A percentile compares a stretch with the other conserved stretches of the same genome.
These are phyloP conservation scores for Callyntrura guangdongensis DNA, from an alignment of 2,888 invertebrate species.

Conservation along the genomic window DNA sequence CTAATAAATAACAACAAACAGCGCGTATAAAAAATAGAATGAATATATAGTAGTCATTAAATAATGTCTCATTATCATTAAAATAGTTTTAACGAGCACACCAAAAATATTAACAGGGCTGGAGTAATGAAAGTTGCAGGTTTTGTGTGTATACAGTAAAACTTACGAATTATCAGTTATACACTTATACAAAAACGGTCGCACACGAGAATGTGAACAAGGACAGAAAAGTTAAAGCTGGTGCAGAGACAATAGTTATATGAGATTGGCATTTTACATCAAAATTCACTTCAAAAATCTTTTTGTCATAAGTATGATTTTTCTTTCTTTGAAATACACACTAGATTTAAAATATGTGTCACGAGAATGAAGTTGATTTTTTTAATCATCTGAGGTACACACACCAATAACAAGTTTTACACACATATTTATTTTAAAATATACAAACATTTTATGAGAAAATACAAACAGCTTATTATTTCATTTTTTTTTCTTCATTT, in stretches of 20 bases:
- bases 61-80: not conserved
- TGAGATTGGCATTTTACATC: not conserved
- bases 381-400: not conserved
- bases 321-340: not conserved
- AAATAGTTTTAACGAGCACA: not conserved
- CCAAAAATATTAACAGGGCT: not conserved
- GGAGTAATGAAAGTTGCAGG: constrained; percentile 18
- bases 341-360: not conserved
- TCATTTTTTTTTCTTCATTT: not conserved
- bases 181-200: no score
- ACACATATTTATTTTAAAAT: not conserved
- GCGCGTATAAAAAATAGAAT: not conserved
- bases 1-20: not conserved
- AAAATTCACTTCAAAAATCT: not conserved
- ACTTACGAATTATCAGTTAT: no score
- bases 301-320: not conserved
- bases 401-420: constrained; percentile 28
- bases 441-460: constrained; percentile 18
- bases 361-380: no score
- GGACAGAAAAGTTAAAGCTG: constrained; percentile 2
- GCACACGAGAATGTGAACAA: no score
- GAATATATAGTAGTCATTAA: not conserved
- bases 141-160: not conserved
- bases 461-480: constrained; percentile 27
- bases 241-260: not conserved